phyloP scores from a whole-genome alignment of 2,888 invertebrate genomes.

The Liposcelis brunnea region DNA sequence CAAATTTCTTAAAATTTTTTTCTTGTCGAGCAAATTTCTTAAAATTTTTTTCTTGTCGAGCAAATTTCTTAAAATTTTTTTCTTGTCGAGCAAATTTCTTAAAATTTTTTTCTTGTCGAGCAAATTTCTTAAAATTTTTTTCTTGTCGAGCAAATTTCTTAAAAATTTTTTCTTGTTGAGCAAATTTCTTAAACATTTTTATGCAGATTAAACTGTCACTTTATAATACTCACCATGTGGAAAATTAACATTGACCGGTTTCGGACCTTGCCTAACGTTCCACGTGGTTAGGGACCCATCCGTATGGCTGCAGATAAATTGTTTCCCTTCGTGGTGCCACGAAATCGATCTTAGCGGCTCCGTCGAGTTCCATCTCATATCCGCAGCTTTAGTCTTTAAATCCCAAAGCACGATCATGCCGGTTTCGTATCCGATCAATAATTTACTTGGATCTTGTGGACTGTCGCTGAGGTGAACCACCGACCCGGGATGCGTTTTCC shows the following conservation, averaged over 20 bases:
- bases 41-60: no score
- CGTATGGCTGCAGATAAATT: slow-evolving; percentile 88
- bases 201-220: no score
- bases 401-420: slow-evolving; percentile 96
- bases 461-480: slow-evolving; percentile 94
- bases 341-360: slow-evolving; percentile 72
- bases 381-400: slow-evolving; percentile 67
- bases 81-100: no score
- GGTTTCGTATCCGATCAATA: slow-evolving; percentile 89
- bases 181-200: no score
- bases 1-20: no score
- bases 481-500: slow-evolving; percentile 91
- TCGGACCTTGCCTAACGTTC: slow-evolving; percentile 57
- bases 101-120: no score
- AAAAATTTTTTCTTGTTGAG: no score
- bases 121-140: no score
- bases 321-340: slow-evolving; percentile 97
- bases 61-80: no score
- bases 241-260: slow-evolving; percentile 66
- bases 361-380: slow-evolving; percentile 61
- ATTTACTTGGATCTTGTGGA: slow-evolving; percentile 91
- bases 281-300: slow-evolving; percentile 94
- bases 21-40: no score
- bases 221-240: slow-evolving; percentile 71
- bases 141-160: no score